These are phyloP conservation scores for Pseudomyrmex pallidus DNA, from an alignment of 1,140 invertebrate species.

Conservation along the genomic window DNA sequence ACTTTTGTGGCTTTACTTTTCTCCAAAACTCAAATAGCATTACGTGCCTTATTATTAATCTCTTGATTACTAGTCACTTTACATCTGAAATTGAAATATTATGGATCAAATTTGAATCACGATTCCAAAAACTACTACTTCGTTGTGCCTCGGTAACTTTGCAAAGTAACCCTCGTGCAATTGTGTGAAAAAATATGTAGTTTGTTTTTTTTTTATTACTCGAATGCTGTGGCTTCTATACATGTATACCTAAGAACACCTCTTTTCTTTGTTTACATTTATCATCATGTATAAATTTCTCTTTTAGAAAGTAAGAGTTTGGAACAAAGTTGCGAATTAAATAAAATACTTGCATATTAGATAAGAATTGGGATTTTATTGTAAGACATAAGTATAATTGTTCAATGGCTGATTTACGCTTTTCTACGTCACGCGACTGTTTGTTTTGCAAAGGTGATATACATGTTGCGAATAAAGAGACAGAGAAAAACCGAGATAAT, in stretches of 20 bases:
- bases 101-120: background rate
- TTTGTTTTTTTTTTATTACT: conserved; percentile 47
- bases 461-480: no score
- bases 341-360: conserved; percentile 59
- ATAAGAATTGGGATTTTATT: conserved; percentile 74
- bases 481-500: conserved; percentile 50
- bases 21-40: no score
- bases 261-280: conserved; percentile 44
- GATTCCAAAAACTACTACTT: conserved; percentile 10
- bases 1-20: background rate
- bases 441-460: conserved; percentile 16
- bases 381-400: conserved; percentile 71
- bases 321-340: conserved; percentile 49
- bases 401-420: conserved; percentile 79
- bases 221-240: conserved; percentile 62
- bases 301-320: conserved; percentile 52
- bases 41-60: no score
- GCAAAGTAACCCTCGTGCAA: background rate
- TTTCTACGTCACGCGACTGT: conserved; percentile 72
- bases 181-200: background rate
- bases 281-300: conserved; percentile 28
- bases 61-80: background rate
- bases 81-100: conserved; percentile 25
- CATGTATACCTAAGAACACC: conserved; percentile 30
- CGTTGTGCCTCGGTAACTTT: conserved; percentile 24